These are phyloP conservation scores for Sinella curviseta DNA, from an alignment of 1,140 invertebrate species.

Conservation along the genomic window DNA sequence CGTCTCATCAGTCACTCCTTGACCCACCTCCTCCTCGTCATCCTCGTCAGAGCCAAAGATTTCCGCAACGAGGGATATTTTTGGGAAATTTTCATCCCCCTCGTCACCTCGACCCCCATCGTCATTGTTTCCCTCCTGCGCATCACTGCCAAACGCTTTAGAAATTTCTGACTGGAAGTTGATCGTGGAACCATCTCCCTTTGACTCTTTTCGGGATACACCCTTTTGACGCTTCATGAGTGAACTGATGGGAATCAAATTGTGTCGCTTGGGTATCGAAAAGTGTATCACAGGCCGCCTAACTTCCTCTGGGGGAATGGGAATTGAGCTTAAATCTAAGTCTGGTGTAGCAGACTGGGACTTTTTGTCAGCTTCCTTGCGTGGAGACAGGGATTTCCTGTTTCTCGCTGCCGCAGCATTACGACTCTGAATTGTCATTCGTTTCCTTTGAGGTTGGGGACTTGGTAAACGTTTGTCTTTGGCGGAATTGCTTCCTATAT, in stretches of 20 bases:
- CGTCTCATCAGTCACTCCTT: no score
- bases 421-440: no score
- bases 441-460: not conserved
- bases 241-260: slow-evolving; percentile 42
- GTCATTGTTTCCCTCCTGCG: slow-evolving; percentile 34
- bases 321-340: slow-evolving; percentile 31
- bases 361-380: not conserved
- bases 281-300: slow-evolving; percentile 46
- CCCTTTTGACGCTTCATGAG: slow-evolving; percentile 47
- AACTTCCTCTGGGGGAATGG: slow-evolving; percentile 37
- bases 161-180: slow-evolving; percentile 47
- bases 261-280: slow-evolving; percentile 46
- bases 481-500: not conserved
- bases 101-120: slow-evolving; percentile 31
- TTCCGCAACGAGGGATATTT: slow-evolving; percentile 45
- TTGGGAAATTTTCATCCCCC: slow-evolving; percentile 33
- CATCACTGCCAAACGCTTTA: slow-evolving; percentile 37
- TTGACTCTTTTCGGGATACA: slow-evolving; percentile 40
- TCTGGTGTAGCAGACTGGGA: not conserved
- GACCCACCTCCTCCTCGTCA: not conserved
- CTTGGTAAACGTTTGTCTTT: not conserved
- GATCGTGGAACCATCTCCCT: slow-evolving; percentile 10
- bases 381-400: no score
- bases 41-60: slow-evolving; percentile 48
- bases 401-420: no score